phyloP scores from a whole-genome alignment of 2,113 vertebrate genomes.

The Mystacornis crossleyi region DNA sequence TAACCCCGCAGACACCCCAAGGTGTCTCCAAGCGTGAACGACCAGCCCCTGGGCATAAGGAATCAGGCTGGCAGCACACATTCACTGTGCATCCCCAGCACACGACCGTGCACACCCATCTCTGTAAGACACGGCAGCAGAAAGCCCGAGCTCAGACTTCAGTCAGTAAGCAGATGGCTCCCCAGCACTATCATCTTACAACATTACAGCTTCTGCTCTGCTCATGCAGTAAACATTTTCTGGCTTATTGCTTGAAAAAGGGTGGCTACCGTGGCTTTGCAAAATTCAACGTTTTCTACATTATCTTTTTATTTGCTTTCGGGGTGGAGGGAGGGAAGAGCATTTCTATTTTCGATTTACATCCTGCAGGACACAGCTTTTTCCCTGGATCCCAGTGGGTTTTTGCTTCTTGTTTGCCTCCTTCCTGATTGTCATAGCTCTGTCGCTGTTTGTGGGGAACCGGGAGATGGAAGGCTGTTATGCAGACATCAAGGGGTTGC shows the following conservation, averaged over 20 bases:
- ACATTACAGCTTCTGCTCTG: conserved; percentile 58
- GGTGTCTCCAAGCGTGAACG: fast-evolving
- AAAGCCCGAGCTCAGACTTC: background rate
- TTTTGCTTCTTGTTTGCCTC: conserved; percentile 23
- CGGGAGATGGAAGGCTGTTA: conserved; percentile 7
- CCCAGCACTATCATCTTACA: conserved; percentile 41
- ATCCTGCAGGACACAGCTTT: conserved; percentile 30
- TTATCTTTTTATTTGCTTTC: conserved; percentile 17
- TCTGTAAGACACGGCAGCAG: background rate
- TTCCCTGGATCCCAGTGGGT: background rate
- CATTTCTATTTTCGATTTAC: background rate
- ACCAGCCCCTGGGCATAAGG: background rate
- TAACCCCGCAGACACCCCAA: background rate
- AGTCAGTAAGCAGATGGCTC: conserved; percentile 57
- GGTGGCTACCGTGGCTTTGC: background rate
- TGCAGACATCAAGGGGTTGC: conserved; percentile 19
- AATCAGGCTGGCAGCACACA: fast-evolving
- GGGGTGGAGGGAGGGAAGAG: background rate
- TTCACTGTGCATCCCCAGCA: background rate
- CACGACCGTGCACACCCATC: background rate
- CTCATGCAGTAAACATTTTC: conserved; percentile 58
- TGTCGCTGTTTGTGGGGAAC: background rate
- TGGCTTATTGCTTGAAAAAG: conserved; percentile 44
- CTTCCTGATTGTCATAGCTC: conserved; percentile 18
- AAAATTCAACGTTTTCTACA: conserved; percentile 32